These are phyloP conservation scores for Drosophila anceps DNA, from an alignment of 2,888 invertebrate species.

Conservation along the genomic window DNA sequence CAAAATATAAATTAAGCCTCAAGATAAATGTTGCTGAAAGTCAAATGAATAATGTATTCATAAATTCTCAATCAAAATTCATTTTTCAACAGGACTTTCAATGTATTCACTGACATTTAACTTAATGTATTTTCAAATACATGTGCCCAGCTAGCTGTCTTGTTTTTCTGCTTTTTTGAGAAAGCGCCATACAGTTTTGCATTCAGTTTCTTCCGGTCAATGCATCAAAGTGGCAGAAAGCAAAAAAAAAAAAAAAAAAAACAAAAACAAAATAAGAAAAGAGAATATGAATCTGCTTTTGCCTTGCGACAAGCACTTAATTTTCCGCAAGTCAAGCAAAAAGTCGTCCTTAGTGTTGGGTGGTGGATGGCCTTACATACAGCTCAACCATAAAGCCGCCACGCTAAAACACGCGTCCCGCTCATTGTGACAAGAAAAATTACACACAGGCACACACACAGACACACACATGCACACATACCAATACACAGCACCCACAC, in stretches of 20 bases:
- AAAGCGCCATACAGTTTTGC: slow-evolving; percentile 30
- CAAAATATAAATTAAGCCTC: background rate
- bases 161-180: slow-evolving; percentile 4
- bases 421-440: slow-evolving; percentile 51
- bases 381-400: slow-evolving; percentile 43
- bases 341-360: slow-evolving; percentile 53
- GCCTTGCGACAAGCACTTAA: slow-evolving; percentile 58
- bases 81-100: slow-evolving; percentile 2
- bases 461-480: slow-evolving; percentile 20
- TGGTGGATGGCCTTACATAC: slow-evolving; percentile 32
- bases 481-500: background rate
- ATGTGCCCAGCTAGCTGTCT: background rate
- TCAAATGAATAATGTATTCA: slow-evolving; percentile 5
- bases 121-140: slow-evolving; percentile 1
- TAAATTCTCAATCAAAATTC: slow-evolving; percentile 9
- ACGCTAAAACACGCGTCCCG: slow-evolving; percentile 55
- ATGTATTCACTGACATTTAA: slow-evolving; percentile 29
- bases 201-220: slow-evolving; percentile 69
- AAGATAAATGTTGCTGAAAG: background rate
- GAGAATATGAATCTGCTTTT: slow-evolving; percentile 45
- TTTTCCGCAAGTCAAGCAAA: slow-evolving; percentile 69
- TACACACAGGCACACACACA: slow-evolving; percentile 24
- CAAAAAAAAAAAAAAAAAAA: background rate
- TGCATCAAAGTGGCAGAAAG: slow-evolving; percentile 66
- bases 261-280: slow-evolving; percentile 5